These are phyloP conservation scores for Clarias laeviceps DNA, from an alignment of 2,797 vertebrate species.

Conservation along the genomic window DNA sequence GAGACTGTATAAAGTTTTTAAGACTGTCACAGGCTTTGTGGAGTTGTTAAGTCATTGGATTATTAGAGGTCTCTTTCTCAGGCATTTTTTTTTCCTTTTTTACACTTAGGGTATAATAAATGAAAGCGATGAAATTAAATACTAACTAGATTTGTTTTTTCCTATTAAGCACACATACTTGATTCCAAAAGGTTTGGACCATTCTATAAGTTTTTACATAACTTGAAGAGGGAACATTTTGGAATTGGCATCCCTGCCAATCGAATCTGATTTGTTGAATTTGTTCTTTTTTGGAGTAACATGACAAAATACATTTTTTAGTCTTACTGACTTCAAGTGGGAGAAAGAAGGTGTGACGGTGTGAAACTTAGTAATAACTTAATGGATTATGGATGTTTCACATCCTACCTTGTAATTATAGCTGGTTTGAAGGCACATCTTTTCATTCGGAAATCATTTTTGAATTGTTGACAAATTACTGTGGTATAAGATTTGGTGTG, in stretches of 20 bases:
- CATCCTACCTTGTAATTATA: not conserved
- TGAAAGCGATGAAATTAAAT: not conserved
- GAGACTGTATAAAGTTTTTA: constrained; percentile 3
- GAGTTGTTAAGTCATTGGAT: not conserved
- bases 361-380: not conserved
- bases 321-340: not conserved
- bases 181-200: not conserved
- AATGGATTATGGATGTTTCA: not conserved
- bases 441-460: not conserved
- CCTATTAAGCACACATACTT: not conserved
- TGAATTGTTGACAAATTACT: not conserved
- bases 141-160: not conserved
- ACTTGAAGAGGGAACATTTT: not conserved
- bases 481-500: not conserved
- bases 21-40: not conserved
- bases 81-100: not conserved
- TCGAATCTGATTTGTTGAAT: not conserved
- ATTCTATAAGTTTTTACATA: not conserved
- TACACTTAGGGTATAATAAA: not conserved
- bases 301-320: not conserved
- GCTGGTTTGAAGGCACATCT: not conserved
- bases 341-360: not conserved
- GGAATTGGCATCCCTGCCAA: not conserved
- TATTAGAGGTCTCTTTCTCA: not conserved
- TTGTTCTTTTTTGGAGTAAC: not conserved